Conservation (phyloP, 2,888 invertebrate species). For the Eristalis intricaria region DNA sequence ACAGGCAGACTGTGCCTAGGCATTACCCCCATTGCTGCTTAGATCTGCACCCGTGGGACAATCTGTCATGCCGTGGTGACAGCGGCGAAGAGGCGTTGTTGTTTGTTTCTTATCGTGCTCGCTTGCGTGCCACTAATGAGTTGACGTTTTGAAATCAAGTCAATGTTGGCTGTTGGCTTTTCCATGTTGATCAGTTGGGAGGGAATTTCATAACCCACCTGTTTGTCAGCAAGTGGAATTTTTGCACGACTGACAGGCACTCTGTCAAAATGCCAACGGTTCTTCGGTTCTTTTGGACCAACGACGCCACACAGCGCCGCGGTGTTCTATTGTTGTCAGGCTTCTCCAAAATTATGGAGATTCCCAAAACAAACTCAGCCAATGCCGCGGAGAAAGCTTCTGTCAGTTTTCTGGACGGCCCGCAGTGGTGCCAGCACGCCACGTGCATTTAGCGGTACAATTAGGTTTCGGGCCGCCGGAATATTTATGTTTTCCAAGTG, state of each 20-base stretch:
- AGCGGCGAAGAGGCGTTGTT: conserved; percentile 17
- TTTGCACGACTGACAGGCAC: background rate
- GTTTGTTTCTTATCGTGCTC: conserved; percentile 7
- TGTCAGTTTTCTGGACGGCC: background rate
- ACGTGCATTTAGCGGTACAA: conserved; percentile 24
- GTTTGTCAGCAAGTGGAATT: conserved; percentile 9
- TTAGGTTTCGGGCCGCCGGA: conserved; percentile 7
- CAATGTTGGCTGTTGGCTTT: background rate
- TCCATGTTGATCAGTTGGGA: conserved; percentile 46
- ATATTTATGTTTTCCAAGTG: conserved; percentile 4
- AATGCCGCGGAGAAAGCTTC: conserved; percentile 26
- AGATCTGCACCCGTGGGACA: conserved; percentile 43
- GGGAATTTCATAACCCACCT: conserved; percentile 30
- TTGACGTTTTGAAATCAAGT: conserved; percentile 50
- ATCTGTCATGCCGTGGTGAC: conserved; percentile 59
- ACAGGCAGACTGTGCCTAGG: conserved; percentile 33
- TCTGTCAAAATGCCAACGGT: background rate
- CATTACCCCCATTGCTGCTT: background rate
- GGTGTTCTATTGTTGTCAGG: background rate
- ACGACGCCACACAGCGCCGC: too few relatives aligned
- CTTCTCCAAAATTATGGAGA: background rate
- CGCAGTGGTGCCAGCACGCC: background rate
- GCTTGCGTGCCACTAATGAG: conserved; percentile 56
- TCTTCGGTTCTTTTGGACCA: background rate
- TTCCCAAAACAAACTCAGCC: background rate